These are phyloP conservation scores for Stomatorhinus walkeri DNA, from an alignment of 2,797 vertebrate genomes.

Conservation along the genomic window DNA sequence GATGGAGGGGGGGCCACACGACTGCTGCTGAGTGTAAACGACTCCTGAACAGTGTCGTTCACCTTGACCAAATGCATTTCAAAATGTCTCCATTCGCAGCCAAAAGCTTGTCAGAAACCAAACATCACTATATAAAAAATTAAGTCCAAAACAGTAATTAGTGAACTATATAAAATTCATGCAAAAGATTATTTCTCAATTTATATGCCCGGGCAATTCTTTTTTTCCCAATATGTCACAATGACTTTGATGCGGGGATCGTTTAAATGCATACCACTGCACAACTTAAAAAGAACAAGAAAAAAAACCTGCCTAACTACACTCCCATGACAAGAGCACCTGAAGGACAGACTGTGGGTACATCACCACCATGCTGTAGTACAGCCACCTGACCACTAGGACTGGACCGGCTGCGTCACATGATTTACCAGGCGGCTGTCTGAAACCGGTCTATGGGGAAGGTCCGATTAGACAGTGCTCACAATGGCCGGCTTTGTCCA, in stretches of 20 bases:
- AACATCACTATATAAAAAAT: background rate
- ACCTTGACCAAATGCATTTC: background rate
- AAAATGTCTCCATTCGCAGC: background rate
- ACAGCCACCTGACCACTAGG: background rate
- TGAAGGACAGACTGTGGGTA: background rate
- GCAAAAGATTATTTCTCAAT: background rate
- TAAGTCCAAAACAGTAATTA: background rate
- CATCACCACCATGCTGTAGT: background rate
- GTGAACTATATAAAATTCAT: background rate
- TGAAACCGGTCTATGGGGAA: background rate
- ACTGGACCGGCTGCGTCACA: background rate
- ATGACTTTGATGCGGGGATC: background rate
- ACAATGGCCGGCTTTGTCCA: conserved; percentile 15
- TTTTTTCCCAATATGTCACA: background rate
- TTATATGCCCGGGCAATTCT: background rate
- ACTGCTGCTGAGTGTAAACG: background rate
- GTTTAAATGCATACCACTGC: background rate
- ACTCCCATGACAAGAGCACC: background rate
- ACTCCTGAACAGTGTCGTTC: background rate
- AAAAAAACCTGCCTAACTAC: background rate
- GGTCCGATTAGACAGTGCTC: background rate
- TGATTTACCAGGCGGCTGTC: background rate
- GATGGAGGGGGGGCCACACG: background rate
- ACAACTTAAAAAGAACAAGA: background rate
- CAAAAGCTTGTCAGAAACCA: background rate